phyloP scores from a whole-genome alignment of 1,140 invertebrate genomes.

The Brachionus rubens region DNA sequence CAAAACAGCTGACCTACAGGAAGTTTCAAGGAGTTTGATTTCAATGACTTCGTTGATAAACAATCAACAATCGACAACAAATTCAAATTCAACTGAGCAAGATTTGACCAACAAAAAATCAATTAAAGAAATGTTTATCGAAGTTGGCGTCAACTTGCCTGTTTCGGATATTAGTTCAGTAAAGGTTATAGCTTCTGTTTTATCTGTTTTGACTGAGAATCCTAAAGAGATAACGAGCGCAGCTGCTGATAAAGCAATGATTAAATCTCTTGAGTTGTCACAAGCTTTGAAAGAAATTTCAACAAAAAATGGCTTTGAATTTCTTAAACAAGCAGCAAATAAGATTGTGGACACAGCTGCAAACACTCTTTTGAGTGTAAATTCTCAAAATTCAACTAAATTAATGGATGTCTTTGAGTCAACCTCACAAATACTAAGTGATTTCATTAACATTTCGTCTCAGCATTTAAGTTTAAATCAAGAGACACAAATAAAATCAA shows the following conservation, averaged over 20 bases:
- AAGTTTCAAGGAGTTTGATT: not conserved
- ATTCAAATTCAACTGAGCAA: too few species aligned
- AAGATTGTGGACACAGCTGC: not conserved
- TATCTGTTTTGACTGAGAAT: too few species aligned
- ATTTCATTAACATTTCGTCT: not conserved
- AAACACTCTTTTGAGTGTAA: not conserved
- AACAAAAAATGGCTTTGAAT: not conserved
- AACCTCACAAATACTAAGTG: not conserved
- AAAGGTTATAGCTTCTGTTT: too few species aligned
- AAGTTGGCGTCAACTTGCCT: too few species aligned
- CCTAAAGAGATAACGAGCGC: too few species aligned
- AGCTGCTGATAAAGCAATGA: too few species aligned
- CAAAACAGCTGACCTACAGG: not conserved
- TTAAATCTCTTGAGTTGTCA: too few species aligned
- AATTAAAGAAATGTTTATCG: too few species aligned
- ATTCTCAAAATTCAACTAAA: not conserved
- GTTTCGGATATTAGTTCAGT: too few species aligned
- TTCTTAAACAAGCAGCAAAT: not conserved
- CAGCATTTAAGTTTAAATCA: not conserved
- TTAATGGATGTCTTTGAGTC: not conserved
- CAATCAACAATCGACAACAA: too few species aligned
- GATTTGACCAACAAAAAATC: too few species aligned
- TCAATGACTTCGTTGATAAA: not conserved
- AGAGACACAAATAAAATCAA: not conserved
- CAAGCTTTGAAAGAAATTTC: too few species aligned